These are phyloP conservation scores for Odontothrips loti DNA, from an alignment of 2,888 invertebrate genomes.

Conservation along the genomic window DNA sequence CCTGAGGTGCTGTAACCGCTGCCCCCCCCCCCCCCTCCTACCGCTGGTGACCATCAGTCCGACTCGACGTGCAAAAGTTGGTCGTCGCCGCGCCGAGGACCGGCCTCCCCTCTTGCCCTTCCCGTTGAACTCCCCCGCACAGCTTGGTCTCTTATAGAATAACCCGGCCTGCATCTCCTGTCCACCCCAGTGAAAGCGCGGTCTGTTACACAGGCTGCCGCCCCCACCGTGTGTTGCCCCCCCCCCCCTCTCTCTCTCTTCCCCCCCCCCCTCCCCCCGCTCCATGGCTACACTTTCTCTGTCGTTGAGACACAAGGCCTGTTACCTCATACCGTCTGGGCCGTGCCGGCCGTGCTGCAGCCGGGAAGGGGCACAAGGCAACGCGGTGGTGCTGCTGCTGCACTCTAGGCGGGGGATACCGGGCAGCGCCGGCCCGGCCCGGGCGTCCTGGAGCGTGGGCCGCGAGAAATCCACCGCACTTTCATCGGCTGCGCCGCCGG, in stretches of 20 bases:
- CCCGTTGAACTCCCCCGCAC: too few species aligned
- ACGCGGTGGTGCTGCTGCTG: not conserved
- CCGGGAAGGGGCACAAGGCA: not conserved
- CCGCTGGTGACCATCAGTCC: not conserved
- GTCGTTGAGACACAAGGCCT: slow-evolving; percentile 21
- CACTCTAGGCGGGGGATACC: not conserved
- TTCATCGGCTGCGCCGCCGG: not conserved
- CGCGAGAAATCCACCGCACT: not conserved
- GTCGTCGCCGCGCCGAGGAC: too few species aligned
- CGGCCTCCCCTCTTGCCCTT: too few species aligned
- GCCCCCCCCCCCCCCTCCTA: not conserved
- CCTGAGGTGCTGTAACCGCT: not conserved
- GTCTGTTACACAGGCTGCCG: not conserved
- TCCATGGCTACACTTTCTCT: slow-evolving; percentile 8
- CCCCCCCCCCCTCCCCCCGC: not conserved
- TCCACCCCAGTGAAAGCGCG: not conserved
- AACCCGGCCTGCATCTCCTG: too few species aligned
- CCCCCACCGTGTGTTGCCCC: not conserved
- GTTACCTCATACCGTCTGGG: slow-evolving; percentile 17
- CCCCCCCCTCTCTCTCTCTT: not conserved
- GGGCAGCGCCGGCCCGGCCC: too few species aligned
- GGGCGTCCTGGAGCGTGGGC: not conserved
- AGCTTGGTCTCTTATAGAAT: too few species aligned
- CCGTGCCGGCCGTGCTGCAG: not conserved
- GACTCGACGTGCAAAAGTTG: too few species aligned